A percentile compares a stretch with the other conserved stretches of the same genome.
phyloP scores from a whole-genome alignment of 1,140 invertebrate genomes.

The Zaprionus vittiger region DNA sequence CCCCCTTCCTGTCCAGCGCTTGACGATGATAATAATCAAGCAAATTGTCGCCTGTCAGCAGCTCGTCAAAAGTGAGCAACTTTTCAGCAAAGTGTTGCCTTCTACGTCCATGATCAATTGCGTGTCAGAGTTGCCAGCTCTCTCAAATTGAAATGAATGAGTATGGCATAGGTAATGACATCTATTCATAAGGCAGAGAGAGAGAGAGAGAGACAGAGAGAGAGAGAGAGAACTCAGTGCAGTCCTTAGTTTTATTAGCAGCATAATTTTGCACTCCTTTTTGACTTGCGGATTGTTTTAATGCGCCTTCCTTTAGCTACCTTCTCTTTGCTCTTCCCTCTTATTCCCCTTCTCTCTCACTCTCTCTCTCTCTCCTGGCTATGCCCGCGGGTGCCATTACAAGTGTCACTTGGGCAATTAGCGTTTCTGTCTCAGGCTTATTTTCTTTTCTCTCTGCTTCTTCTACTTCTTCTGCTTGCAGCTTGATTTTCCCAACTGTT shows the following conservation, averaged over 20 bases:
- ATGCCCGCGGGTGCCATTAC: slow-evolving; percentile 40
- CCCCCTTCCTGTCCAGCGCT: slow-evolving; percentile 1
- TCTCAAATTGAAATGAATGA: slow-evolving; percentile 35
- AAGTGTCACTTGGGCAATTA: slow-evolving; percentile 60
- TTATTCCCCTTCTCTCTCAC: not conserved
- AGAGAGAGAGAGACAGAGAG: too few species aligned
- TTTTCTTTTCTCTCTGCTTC: slow-evolving; percentile 15
- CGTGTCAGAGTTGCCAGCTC: slow-evolving; percentile 31
- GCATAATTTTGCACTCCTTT: slow-evolving; percentile 18
- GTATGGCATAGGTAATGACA: slow-evolving; percentile 34
- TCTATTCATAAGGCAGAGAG: slow-evolving; percentile 33
- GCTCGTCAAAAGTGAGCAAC: slow-evolving; percentile 54
- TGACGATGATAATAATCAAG: slow-evolving; percentile 65
- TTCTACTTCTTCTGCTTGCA: not conserved
- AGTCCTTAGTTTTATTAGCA: slow-evolving; percentile 2
- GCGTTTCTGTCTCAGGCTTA: slow-evolving; percentile 19
- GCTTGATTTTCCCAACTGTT: slow-evolving; percentile 25
- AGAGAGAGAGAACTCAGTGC: too few species aligned
- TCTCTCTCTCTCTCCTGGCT: not conserved
- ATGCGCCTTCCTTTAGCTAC: not conserved
- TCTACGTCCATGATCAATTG: slow-evolving; percentile 22
- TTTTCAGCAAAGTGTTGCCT: slow-evolving; percentile 27
- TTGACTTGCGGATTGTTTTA: slow-evolving; percentile 8
- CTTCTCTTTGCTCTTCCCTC: not conserved
- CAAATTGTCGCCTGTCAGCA: slow-evolving; percentile 75